Conservation (phyloP, 1,140 invertebrate genomes). For the Oreohelix idahoensis region DNA sequence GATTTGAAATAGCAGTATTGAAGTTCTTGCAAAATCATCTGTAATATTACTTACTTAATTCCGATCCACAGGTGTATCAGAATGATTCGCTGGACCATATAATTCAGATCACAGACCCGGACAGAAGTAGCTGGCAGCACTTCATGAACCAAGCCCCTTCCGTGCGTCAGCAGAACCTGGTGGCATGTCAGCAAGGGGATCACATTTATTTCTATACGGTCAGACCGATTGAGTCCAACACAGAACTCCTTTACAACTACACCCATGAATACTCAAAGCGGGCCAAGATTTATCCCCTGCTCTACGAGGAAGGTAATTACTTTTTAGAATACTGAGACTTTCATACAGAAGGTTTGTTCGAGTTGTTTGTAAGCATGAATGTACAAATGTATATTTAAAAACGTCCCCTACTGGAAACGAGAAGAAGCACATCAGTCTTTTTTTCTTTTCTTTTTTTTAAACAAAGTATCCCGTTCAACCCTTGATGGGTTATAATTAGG, state of each 20-base stretch:
- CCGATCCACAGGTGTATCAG: constrained; percentile 86
- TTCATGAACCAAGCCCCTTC: constrained; percentile 93
- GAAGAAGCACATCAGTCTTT: too few species aligned
- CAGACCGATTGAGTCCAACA: constrained; percentile 92
- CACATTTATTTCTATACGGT: constrained; percentile 98
- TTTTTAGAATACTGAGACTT: not conserved
- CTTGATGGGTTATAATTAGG: too few species aligned
- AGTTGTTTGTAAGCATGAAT: too few species aligned
- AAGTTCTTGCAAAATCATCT: too few species aligned
- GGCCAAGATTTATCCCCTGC: not conserved
- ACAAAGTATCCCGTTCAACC: too few species aligned
- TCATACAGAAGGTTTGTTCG: not conserved
- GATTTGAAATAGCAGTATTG: too few species aligned
- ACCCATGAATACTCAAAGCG: constrained; percentile 94
- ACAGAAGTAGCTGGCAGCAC: constrained; percentile 98
- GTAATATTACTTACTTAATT: not conserved
- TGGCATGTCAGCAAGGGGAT: constrained; percentile 92
- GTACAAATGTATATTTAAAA: too few species aligned
- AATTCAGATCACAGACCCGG: constrained; percentile 94
- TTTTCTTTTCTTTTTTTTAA: too few species aligned
- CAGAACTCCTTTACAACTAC: constrained; percentile 98
- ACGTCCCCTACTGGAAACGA: too few species aligned
- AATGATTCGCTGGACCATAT: constrained; percentile 92
- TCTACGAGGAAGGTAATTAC: not conserved
- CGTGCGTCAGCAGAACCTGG: constrained; percentile 91